Conservation (phyloP, 2,797 vertebrate species). For the Galagoides demidoff region DNA sequence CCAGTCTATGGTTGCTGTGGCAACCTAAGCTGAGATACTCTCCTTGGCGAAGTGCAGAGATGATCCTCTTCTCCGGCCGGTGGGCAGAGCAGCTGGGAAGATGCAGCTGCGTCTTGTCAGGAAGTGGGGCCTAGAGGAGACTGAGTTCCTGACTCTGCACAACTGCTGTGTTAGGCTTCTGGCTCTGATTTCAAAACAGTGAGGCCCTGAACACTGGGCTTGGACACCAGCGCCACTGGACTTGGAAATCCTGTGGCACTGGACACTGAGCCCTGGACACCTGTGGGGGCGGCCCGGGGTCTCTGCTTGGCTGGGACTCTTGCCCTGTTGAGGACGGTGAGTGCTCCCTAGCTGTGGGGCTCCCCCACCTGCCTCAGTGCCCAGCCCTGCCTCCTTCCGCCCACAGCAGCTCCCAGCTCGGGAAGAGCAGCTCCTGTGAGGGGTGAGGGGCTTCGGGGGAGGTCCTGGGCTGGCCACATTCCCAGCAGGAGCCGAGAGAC, state of each 20-base stretch:
- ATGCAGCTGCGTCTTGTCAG: not conserved
- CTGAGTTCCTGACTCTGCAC: not conserved
- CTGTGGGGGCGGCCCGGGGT: not conserved
- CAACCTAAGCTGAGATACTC: not conserved
- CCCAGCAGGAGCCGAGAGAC: not conserved
- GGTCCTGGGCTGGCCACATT: not conserved
- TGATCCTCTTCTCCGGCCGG: not conserved
- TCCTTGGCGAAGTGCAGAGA: not conserved
- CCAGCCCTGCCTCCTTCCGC: not conserved
- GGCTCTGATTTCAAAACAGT: not conserved
- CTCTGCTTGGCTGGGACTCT: too few relatives aligned
- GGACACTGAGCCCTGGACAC: not conserved
- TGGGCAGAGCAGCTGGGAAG: not conserved
- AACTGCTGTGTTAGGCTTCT: too few relatives aligned
- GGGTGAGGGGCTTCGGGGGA: too few relatives aligned
- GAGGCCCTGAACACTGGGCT: not conserved
- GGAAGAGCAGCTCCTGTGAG: not conserved
- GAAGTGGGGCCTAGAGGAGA: not conserved
- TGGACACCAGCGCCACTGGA: not conserved
- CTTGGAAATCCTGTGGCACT: not conserved
- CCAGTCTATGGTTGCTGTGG: rapidly evolving
- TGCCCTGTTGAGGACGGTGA: not conserved
- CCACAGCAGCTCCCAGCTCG: not conserved
- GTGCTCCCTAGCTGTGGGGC: not conserved
- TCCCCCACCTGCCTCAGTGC: rapidly evolving